These are phyloP conservation scores for Encarsia formosa DNA, from an alignment of 2,888 invertebrate species.

Conservation along the genomic window DNA sequence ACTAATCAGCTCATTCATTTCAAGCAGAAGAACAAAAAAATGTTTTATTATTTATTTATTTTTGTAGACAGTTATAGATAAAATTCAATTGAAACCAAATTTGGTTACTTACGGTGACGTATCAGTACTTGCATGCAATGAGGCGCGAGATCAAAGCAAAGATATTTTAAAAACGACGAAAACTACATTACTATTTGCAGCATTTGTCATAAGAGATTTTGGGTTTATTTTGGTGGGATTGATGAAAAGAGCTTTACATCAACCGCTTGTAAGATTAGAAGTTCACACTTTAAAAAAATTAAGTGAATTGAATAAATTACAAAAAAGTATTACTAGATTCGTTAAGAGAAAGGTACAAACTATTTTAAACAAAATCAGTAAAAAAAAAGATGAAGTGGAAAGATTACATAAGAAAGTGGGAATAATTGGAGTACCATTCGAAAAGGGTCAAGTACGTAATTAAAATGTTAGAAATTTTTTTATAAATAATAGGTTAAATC, in stretches of 20 bases:
- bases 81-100: conserved; percentile 59
- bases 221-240: conserved; percentile 65
- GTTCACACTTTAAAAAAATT: conserved; percentile 58
- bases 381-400: no score
- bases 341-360: conserved; percentile 31
- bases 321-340: conserved; percentile 26
- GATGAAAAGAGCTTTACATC: conserved; percentile 61
- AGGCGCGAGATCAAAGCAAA: conserved; percentile 59
- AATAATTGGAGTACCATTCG: conserved; percentile 76
- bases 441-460: conserved; percentile 69
- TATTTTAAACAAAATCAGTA: not conserved
- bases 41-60: not conserved
- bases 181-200: conserved; percentile 65
- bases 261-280: conserved; percentile 63
- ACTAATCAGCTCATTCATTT: no score
- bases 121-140: conserved; percentile 73
- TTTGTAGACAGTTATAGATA: conserved; percentile 50
- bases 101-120: conserved; percentile 85
- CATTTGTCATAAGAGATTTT: conserved; percentile 60
- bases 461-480: not conserved
- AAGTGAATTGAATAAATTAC: conserved; percentile 60
- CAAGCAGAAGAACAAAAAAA: not conserved
- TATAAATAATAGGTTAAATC: not conserved
- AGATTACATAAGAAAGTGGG: conserved; percentile 64
- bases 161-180: conserved; percentile 70